Conservation (phyloP, 2,113 vertebrate species). For the Oplegnathus fasciatus region DNA sequence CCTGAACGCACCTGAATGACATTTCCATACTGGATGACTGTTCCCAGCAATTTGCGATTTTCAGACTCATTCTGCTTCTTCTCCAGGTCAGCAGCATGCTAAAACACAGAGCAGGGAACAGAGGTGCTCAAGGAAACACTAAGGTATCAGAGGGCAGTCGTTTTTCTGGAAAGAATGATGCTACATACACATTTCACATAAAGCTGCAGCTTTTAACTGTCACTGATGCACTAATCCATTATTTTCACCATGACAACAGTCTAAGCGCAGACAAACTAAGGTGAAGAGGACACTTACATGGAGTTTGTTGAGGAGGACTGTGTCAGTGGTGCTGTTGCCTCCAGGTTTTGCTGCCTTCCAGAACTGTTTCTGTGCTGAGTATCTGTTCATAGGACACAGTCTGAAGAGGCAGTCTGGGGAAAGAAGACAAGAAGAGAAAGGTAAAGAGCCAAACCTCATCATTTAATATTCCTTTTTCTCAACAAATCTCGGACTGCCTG, state of each 20-base stretch:
- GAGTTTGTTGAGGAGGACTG: slow-evolving; percentile 95
- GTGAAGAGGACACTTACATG: slow-evolving; percentile 83
- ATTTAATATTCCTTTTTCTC: not conserved
- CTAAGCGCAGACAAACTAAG: not conserved
- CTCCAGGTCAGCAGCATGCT: slow-evolving; percentile 98
- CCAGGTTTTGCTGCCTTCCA: slow-evolving; percentile 99
- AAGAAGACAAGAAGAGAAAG: slow-evolving; percentile 11
- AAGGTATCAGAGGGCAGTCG: not conserved
- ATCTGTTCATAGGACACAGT: slow-evolving; percentile 98
- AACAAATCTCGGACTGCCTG: not conserved
- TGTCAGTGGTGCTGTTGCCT: slow-evolving; percentile 95
- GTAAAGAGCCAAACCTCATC: not conserved
- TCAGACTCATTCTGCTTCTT: slow-evolving; percentile 99
- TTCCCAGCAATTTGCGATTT: slow-evolving; percentile 96
- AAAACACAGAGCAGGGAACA: slow-evolving; percentile 47
- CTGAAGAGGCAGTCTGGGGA: slow-evolving; percentile 96
- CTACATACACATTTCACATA: not conserved
- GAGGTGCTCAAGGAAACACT: not conserved
- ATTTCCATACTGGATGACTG: slow-evolving; percentile 96
- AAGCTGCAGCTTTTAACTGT: not conserved
- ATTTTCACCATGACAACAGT: not conserved
- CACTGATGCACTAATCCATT: not conserved
- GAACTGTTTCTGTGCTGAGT: slow-evolving; percentile 99
- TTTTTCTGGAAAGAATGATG: not conserved
- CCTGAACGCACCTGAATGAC: slow-evolving; percentile 91